Base-by-base conservation (phyloP, 2,113 vertebrate species). In the Coturnix japonica region DNA sequence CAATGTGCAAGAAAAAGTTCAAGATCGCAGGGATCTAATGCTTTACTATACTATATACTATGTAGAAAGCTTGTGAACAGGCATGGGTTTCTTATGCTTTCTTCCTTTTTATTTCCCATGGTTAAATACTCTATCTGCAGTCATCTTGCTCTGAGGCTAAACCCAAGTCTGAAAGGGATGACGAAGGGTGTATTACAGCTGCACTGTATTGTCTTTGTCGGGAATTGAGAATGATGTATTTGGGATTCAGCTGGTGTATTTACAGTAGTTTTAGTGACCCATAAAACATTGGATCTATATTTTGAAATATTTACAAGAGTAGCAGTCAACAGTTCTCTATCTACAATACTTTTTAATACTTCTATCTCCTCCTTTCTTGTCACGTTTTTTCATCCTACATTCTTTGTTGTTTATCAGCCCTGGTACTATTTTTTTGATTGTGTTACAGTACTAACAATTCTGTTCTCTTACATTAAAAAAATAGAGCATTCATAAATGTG, bases 211-310 rank as follows among this genome's bases (percentile, higher is more conserved):
- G 87, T 92, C 92, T 96, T 93, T 71, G 54, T 81, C 1, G 5
- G 63, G 79, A 89, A 96, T 87, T 91, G 83, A 89, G 91, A 90
- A 93, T 96, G 93, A 97, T 96, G 81, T 94, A 96, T 95, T 94
- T 94, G 89, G 81, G 85, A 96, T 96, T 95, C 82, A 80, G 91
- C 87, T 70, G 75, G 89, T 95, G 83, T 97, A 97, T 96, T 95
- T 96, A 96, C 94, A 94, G 88, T 90, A 78, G 83, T 89, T 96
- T 96, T 97, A 96, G 92, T 93, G 93, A 96, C 92, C 78, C 74
- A 89, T 81, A 80, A 72, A 93, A 54, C 71, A 73, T 9, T 31
- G 30, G 75, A 91, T 82, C 88, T 90, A 30, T 78, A 95, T 91
- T 85, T 85, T 92, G 81, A 91, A 91, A 85, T 81, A 87, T 87